A percentile compares a stretch with the other conserved stretches of the same genome.
Conservation (phyloP, 2,888 invertebrate genomes). For the Galeruca laticollis region DNA sequence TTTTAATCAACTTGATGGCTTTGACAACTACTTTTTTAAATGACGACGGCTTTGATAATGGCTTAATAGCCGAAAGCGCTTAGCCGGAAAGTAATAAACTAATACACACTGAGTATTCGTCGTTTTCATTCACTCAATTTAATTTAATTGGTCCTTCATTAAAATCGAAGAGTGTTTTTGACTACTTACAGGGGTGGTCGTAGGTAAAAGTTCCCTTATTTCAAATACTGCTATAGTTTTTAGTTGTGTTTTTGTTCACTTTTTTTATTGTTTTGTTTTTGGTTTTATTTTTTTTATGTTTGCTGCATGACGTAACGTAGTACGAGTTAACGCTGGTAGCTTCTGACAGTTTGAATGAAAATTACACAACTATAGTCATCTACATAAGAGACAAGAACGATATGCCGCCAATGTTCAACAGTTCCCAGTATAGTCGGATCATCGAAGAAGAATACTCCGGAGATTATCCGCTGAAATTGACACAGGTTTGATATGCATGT, state of each 20-base stretch:
- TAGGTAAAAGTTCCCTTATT: background rate
- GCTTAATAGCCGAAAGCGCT: too few relatives aligned
- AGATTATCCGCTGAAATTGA: slow-evolving; percentile 77
- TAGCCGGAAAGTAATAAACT: too few relatives aligned
- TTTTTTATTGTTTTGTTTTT: slow-evolving; percentile 42
- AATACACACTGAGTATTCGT: too few relatives aligned
- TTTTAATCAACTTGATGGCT: too few relatives aligned
- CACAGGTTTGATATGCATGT: slow-evolving; percentile 72
- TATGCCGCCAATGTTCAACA: slow-evolving; percentile 84
- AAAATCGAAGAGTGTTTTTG: too few relatives aligned
- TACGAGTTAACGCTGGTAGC: slow-evolving; percentile 91
- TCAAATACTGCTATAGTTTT: background rate
- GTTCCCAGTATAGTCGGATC: slow-evolving; percentile 77
- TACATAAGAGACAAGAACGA: slow-evolving; percentile 90
- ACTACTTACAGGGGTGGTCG: too few relatives aligned
- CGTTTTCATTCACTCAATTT: too few relatives aligned
- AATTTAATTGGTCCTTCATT: too few relatives aligned
- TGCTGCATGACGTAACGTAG: slow-evolving; percentile 75
- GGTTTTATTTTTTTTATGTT: slow-evolving; percentile 54
- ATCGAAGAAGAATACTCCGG: slow-evolving; percentile 82
- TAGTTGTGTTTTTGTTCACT: slow-evolving; percentile 11
- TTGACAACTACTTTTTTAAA: too few relatives aligned
- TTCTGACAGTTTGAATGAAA: slow-evolving; percentile 91
- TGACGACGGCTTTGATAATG: too few relatives aligned
- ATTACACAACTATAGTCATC: slow-evolving; percentile 85